Base-by-base conservation (phyloP, 2,113 vertebrate species). In the Zosterops borbonicus region DNA sequence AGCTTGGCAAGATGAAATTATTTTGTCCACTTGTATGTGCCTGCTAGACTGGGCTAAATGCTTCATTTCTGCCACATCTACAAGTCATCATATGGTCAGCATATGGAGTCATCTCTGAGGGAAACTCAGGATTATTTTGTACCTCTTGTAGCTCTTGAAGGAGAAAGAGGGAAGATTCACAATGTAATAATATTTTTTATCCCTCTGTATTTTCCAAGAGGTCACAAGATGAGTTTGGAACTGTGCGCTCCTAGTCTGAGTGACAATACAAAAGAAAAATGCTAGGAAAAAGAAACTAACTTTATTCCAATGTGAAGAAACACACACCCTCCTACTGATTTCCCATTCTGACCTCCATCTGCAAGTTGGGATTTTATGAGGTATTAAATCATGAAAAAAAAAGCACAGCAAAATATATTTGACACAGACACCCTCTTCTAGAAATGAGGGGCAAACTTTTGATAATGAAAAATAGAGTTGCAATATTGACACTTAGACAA, bases 191-290 rank as follows among this genome's bases (percentile, higher is more conserved):
- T 71, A 74, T 67, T 18, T 69, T 89, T 92, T 71, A 79, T 23
- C 15, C 50, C 23, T 55, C 35, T 52, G 3, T 60, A 53, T 33
- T 92, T 83, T 94, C 69, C 69, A 90, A 73, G 33, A 41, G n/a
- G 24, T 90, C 89, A 56, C 93, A 79, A 83, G 41, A 62, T 80
- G 29, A 78, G 13, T 76, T 80, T 96, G 85, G 74, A 95, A 90
- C 77, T 20, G 15, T 91, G 63, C 94, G 10, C 52, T 80, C 29
- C 35, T 12, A 53, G 78, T 82, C 47, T 69, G 76, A 91, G 58
- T 81, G 70, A 92, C 94, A 96, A 93, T 90, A 89, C 39, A 91
- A 37, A 60, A 39, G 39, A 85, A 79, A 24, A 70, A 93, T 86
- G 2, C 50, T 56, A 56, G 87, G 59, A 59, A 87, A 56, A 56